Evolutionary conservation across 2,797 vertebrate species (phyloP), one percentile per base, ranked within the genome.

Genomic region (Scomberomorus guttatus): DNA sequence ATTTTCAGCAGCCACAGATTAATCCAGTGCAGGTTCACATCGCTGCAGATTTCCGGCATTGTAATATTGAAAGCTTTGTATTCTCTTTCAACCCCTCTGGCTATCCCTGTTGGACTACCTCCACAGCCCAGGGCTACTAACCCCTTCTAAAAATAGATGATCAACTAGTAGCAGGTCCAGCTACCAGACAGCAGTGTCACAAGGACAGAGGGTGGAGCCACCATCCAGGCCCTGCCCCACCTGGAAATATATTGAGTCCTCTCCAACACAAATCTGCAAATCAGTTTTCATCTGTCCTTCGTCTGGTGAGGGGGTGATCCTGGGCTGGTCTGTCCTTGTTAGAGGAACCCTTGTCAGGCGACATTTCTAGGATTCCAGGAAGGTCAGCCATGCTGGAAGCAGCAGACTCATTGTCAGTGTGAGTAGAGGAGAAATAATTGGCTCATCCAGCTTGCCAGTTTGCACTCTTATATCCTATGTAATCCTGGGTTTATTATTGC

Each of bases 401-500:
- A 76, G 46, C 75, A 29, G 60, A 67, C 63, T 83, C 56, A 52
- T 71, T 81, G 72, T 75, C 80, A n/a, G 57, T 52, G 78, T 39
- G 87, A 92, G 83, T 66, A 69, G 80, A 82, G 80, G 70, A 88
- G 70, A 83, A 85, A 82, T 88, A 90, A 92, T 87, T 87, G 89
- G 87, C 87, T 92, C 88, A 79, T 82, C 80, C 80, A 82, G 64
- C 72, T 82, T 88, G 83, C 61, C 87, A 74, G 74, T 88, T 86
- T 77, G 75, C 34, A 79, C 73, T 80, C 75, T 68, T 85, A 48
- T 78, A 87, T 89, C 87, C 87, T 34, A 75, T 77, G 65, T 93
- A 90, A 93, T 93, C 92, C 90, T 42, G 66, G 68, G 84, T 17
- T 90, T 91, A 91, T 85, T 80, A 81, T 76, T 56, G 85, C 71